These are phyloP conservation scores for Eretmochelys imbricata DNA, from an alignment of 2,113 vertebrate genomes.

Conservation along the genomic window DNA sequence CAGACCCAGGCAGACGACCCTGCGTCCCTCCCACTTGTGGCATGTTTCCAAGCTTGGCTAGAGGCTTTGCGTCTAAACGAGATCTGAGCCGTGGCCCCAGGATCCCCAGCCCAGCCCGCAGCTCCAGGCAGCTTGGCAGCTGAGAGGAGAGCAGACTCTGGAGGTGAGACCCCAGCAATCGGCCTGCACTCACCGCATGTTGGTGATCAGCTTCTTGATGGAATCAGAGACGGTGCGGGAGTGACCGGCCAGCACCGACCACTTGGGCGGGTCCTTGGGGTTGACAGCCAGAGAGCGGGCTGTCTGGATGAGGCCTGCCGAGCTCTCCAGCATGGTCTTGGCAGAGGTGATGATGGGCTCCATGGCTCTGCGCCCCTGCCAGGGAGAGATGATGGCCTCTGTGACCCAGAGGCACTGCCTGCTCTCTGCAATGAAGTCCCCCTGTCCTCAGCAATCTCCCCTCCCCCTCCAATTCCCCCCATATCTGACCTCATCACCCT, in stretches of 20 bases:
- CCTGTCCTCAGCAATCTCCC: too few species aligned
- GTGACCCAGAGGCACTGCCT: background rate
- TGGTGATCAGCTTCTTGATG: slow-evolving; percentile 98
- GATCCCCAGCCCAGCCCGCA: accelerated
- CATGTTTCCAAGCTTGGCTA: background rate
- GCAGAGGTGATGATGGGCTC: slow-evolving; percentile 93
- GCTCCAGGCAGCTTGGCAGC: background rate
- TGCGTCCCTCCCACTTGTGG: background rate
- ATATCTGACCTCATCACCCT: background rate
- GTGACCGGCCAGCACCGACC: slow-evolving; percentile 94
- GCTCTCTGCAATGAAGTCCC: background rate
- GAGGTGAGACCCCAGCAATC: too few species aligned
- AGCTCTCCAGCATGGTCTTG: slow-evolving; percentile 94
- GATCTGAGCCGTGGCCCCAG: background rate
- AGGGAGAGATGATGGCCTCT: background rate
- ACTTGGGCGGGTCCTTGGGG: slow-evolving; percentile 94
- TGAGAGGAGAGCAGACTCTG: too few species aligned
- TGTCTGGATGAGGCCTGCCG: slow-evolving; percentile 93
- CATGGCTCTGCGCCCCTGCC: slow-evolving; percentile 93
- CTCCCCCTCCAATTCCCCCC: too few species aligned
- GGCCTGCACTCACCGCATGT: slow-evolving; percentile 89
- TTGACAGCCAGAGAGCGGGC: slow-evolving; percentile 95
- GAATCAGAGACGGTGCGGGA: slow-evolving; percentile 97
- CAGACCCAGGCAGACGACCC: background rate
- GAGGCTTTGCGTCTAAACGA: background rate